phyloP scores from a whole-genome alignment of 2,888 invertebrate genomes.

The Chironomus tentans region DNA sequence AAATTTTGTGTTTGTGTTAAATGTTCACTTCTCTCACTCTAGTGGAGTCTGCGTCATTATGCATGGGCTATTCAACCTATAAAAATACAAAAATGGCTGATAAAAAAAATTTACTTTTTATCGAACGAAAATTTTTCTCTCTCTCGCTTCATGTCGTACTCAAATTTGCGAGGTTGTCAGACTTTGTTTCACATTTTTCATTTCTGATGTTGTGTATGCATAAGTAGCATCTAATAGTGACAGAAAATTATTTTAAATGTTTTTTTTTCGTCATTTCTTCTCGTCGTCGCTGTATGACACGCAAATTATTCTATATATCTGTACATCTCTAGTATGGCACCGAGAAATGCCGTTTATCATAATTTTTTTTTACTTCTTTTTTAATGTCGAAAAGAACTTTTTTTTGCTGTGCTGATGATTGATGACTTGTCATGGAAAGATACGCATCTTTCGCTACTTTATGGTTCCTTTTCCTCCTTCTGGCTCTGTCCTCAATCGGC shows the following conservation, averaged over 20 bases:
- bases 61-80: constrained; percentile 24
- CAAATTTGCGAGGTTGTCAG: constrained; percentile 18
- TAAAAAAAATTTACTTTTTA: constrained; percentile 4
- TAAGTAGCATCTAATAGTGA: background rate
- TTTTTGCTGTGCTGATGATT: background rate
- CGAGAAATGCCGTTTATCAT: background rate
- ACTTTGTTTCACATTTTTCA: background rate
- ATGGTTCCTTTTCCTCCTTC: background rate
- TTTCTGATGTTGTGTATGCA: background rate
- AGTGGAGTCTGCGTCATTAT: constrained; percentile 24
- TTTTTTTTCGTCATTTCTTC: background rate
- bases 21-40: background rate
- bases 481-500: background rate
- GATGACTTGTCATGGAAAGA: constrained; percentile 2
- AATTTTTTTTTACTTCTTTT: background rate
- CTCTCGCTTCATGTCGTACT: background rate
- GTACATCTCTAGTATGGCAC: no score
- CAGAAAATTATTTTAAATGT: background rate
- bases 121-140: background rate
- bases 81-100: constrained; percentile 25
- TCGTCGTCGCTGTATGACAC: background rate
- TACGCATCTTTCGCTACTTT: background rate
- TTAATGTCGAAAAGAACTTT: background rate
- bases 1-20: background rate
- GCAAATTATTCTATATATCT: background rate